Evolutionary conservation across 1,140 invertebrate genomes (phyloP), one percentile per base, ranked within the genome.

Genomic region (Bombus haemorrhoidalis): DNA sequence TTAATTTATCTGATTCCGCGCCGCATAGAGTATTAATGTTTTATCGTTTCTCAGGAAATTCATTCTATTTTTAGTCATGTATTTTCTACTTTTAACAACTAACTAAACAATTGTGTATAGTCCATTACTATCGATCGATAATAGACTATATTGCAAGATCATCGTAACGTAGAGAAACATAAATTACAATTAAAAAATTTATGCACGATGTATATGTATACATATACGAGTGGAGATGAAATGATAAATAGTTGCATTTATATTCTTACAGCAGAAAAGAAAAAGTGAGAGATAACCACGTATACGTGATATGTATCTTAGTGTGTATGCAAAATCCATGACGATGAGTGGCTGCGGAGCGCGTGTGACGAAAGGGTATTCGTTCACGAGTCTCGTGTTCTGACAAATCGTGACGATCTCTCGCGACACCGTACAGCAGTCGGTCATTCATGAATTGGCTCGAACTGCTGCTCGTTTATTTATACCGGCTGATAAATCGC

Each of bases 361-460:
- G 37, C 22, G 75, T 62, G 59, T 66, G 37, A 66, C 77, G 41
- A 62, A 47, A 79, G 41, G 5, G n/a, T 79, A 47, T 79, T 39
- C 78, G 64, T 53, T 81, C 73, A 64, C 12, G 32, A 81, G 39
- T 81, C 77, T 59, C 74, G 66, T 78, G 81, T 75, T 22, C n/a
- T 66, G 43, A n/a, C 69, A 62, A 89, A 86, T 80, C 85, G 80
- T 76, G 73, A 83, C 62, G 76, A 43, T 78, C 71, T 81, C 62
- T 74, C 62, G 69, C 62, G 66, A 59, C 53, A 59, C 18, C 13
- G 59, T 78, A n/a, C 47, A 77, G 81, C 83, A 85, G 83, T 64
- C 83, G 86, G 87, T 91, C 91, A 92, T 92, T 92, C 90, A 92
- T 92, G 91, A 92, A 92, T 92, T 86, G 89, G 86, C 86, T 89